Evolutionary conservation across 1,140 invertebrate genomes (phyloP).

Genomic region (Laupala kohalensis): DNA sequence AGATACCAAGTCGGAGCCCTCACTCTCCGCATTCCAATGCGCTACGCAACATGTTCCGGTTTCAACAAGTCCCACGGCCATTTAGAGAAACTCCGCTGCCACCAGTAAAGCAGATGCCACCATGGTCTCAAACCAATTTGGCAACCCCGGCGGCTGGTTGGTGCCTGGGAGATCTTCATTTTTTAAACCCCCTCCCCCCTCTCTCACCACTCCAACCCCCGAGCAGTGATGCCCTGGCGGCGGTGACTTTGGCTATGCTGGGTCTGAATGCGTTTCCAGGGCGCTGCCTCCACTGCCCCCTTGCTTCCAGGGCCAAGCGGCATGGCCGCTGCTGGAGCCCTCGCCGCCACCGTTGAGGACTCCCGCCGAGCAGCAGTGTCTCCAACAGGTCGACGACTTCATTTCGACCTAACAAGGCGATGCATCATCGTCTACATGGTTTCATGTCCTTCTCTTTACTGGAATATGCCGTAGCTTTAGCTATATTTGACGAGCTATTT

Average conservation of each 20-base stretch:
- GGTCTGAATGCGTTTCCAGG: neutral
- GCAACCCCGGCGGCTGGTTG: neutral
- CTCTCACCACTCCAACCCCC: neutral
- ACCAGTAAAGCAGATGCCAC: no score
- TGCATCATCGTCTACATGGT: no score
- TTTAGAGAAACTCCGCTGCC: neutral
- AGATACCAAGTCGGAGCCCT: no score
- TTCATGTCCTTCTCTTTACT: no score
- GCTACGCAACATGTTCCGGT: neutral
- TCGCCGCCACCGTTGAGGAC: no score
- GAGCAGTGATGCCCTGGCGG: neutral
- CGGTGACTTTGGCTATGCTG: no score
- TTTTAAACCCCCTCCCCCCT: neutral
- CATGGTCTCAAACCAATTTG: no score
- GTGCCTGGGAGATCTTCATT: neutral
- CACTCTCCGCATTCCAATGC: neutral
- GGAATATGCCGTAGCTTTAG: no score
- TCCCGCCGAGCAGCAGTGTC: neutral
- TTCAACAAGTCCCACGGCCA: neutral
- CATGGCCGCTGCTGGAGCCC: neutral
- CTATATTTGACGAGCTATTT: no score
- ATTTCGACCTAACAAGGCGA: neutral
- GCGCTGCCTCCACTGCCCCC: neutral
- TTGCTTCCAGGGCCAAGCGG: neutral
- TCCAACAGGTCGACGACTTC: neutral